A percentile compares a stretch with the other conserved stretches of the same genome.
These are phyloP conservation scores for Scaptomyza flava DNA, from an alignment of 2,888 invertebrate genomes.

Conservation along the genomic window DNA sequence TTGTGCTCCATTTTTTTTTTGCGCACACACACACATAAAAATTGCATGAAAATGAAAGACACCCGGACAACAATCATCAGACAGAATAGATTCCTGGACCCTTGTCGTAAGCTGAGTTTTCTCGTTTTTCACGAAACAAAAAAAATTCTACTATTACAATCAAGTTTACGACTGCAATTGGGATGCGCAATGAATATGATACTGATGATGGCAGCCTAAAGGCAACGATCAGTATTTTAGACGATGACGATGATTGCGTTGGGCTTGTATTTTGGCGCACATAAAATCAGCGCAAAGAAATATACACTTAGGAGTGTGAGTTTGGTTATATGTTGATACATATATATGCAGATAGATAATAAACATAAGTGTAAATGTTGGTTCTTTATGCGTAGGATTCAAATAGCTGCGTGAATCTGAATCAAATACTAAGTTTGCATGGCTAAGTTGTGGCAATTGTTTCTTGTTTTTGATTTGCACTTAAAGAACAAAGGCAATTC, in stretches of 20 bases:
- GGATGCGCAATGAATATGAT: constrained; percentile 66
- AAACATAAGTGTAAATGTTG: background rate
- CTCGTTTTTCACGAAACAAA: constrained; percentile 47
- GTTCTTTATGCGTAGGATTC: background rate
- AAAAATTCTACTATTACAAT: constrained; percentile 72
- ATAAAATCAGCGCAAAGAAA: constrained; percentile 33
- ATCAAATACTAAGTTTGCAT: constrained; percentile 1
- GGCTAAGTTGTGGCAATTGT: background rate
- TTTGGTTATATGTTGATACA: background rate
- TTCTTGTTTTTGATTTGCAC: background rate
- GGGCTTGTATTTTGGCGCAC: constrained; percentile 13
- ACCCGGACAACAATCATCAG: constrained; percentile 35
- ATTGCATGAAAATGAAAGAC: constrained; percentile 71
- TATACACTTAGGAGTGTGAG: background rate
- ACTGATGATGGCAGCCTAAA: constrained; percentile 54
- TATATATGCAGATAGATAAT: background rate
- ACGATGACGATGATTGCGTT: constrained; percentile 57
- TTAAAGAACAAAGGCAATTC: background rate
- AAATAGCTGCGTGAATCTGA: background rate
- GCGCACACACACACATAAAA: constrained; percentile 62
- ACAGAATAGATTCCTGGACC: constrained; percentile 11
- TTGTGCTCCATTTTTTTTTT: constrained; percentile 41
- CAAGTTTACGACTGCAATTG: constrained; percentile 76
- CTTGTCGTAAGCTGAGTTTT: constrained; percentile 1
- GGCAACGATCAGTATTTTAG: constrained; percentile 42